These are phyloP conservation scores for Acleris holmiana DNA, from an alignment of 2,888 invertebrate species.

Conservation along the genomic window DNA sequence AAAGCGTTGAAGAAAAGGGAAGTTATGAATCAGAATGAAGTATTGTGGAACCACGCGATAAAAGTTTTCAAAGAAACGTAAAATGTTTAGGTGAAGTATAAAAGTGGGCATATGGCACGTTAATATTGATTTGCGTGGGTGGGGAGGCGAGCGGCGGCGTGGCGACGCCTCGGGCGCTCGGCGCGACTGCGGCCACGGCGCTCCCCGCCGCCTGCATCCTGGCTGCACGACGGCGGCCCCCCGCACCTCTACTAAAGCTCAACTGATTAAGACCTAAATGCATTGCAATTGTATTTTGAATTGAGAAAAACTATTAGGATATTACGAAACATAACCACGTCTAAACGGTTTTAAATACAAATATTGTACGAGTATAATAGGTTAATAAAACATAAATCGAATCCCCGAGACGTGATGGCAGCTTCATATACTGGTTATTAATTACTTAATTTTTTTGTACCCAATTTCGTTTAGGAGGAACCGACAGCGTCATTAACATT, in stretches of 20 bases:
- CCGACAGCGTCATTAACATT: background rate
- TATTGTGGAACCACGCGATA: constrained; percentile 46
- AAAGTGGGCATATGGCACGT: constrained; percentile 53
- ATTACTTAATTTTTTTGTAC: too few relatives aligned
- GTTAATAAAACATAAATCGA: too few relatives aligned
- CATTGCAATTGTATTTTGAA: too few relatives aligned
- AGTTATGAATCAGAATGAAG: constrained; percentile 42
- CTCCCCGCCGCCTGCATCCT: constrained; percentile 9
- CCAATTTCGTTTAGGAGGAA: too few relatives aligned
- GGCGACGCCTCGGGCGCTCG: constrained; percentile 65
- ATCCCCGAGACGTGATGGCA: too few relatives aligned
- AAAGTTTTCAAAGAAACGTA: constrained; percentile 56
- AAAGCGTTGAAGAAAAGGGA: constrained; percentile 36
- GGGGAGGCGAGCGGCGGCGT: constrained; percentile 58
- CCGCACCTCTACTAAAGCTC: background rate
- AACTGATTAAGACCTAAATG: too few relatives aligned
- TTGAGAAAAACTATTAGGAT: too few relatives aligned
- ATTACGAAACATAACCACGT: too few relatives aligned
- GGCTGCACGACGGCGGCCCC: constrained; percentile 8
- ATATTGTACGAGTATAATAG: too few relatives aligned
- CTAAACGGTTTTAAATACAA: too few relatives aligned
- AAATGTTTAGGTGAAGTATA: constrained; percentile 56
- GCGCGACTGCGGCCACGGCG: constrained; percentile 68
- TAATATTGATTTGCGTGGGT: constrained; percentile 66
- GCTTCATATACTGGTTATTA: too few relatives aligned